Conservation (phyloP, 1,140 invertebrate species). For the Drosophila dunni region DNA sequence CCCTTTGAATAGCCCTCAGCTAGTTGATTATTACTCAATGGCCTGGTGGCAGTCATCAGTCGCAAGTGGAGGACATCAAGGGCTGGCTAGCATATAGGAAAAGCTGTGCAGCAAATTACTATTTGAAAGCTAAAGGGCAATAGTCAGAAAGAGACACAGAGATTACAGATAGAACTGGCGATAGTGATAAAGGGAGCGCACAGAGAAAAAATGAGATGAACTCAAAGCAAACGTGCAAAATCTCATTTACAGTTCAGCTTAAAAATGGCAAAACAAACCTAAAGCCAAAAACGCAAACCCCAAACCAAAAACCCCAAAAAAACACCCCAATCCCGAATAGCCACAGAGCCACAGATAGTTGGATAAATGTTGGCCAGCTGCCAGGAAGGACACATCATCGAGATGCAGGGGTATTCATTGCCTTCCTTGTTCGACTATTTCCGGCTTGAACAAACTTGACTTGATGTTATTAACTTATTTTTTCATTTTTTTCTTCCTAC, state of each 20-base stretch:
- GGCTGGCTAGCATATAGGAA: slow-evolving; percentile 1
- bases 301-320: slow-evolving; percentile 7
- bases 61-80: neutral
- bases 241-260: slow-evolving; percentile 60
- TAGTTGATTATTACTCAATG: slow-evolving; percentile 38
- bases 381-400: slow-evolving; percentile 41
- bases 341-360: slow-evolving; percentile 47
- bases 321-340: slow-evolving; percentile 5
- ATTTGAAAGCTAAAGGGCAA: slow-evolving; percentile 52
- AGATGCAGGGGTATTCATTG: slow-evolving; percentile 10
- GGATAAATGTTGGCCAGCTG: slow-evolving; percentile 51
- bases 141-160: neutral
- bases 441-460: slow-evolving; percentile 44
- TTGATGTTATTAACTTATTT: slow-evolving; percentile 52
- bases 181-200: neutral
- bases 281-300: slow-evolving; percentile 12
- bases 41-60: slow-evolving; percentile 21
- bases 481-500: slow-evolving; percentile 1
- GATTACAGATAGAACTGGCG: neutral
- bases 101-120: slow-evolving; percentile 47
- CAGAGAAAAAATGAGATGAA: slow-evolving; percentile 27
- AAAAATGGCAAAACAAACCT: slow-evolving; percentile 52
- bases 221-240: slow-evolving; percentile 55
- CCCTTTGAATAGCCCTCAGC: slow-evolving; percentile 2
- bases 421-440: slow-evolving; percentile 25